A percentile compares a stretch with the other conserved stretches of the same genome.
phyloP scores from a whole-genome alignment of 1,140 invertebrate genomes.

The Halictus rubicundus region DNA sequence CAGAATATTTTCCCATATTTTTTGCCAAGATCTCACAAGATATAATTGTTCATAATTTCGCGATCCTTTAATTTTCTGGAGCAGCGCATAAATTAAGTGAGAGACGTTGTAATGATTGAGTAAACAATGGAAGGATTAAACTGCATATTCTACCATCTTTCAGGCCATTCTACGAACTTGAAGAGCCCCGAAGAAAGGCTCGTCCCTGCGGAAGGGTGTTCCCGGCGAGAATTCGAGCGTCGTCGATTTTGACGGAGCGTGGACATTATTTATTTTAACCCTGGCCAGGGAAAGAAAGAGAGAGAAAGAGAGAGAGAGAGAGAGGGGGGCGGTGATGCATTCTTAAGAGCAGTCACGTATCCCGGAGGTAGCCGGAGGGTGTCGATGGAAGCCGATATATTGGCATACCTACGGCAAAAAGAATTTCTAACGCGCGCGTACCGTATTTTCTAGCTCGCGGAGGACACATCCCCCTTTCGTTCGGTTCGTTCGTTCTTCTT shows the following conservation, averaged over 20 bases:
- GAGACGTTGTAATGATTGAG: too few species aligned
- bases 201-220: not conserved
- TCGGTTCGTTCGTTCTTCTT: slow-evolving; percentile 22
- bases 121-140: too few species aligned
- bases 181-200: too few species aligned
- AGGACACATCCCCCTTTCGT: slow-evolving; percentile 48
- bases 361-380: slow-evolving; percentile 63
- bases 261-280: slow-evolving; percentile 75
- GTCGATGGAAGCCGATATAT: slow-evolving; percentile 77
- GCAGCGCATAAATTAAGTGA: too few species aligned
- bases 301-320: slow-evolving; percentile 6
- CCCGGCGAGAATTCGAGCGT: slow-evolving; percentile 42
- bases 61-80: too few species aligned
- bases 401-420: slow-evolving; percentile 80
- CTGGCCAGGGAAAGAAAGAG: slow-evolving; percentile 9
- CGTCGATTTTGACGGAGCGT: slow-evolving; percentile 63
- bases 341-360: slow-evolving; percentile 78
- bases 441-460: slow-evolving; percentile 42
- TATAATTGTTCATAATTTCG: too few species aligned
- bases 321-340: slow-evolving; percentile 68
- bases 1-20: too few species aligned
- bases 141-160: too few species aligned
- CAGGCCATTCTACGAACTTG: too few species aligned
- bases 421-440: slow-evolving; percentile 72
- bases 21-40: too few species aligned